Base-by-base conservation (phyloP, 2,797 vertebrate genomes). In the Myotis myotis region DNA sequence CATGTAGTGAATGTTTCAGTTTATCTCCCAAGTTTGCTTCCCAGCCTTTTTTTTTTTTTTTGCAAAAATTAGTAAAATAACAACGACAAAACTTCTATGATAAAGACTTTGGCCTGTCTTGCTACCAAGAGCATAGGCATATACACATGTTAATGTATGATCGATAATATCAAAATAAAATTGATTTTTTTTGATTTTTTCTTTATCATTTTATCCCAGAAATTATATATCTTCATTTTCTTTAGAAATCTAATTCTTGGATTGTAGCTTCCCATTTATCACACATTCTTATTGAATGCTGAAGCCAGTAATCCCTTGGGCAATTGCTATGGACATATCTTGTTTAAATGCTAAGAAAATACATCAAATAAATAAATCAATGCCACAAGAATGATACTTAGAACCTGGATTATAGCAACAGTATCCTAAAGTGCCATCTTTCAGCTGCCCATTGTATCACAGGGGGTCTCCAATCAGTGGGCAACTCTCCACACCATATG, bases 281-380 rank as follows among this genome's bases (percentile, higher is more conserved):
- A 36, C 20, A 8, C 30, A 44, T 66, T 72, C 23, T 28, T 55
- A 72, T 19, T 88, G 41, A 81, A 25, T 64, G 5, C n/a, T 82
- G 38, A 75, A 84, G 60, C 28, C 78, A 44, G 13, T 55, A 68
- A 88, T 57, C 28, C 53, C 9, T 55, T 30, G 12, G 20, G 25
- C 20, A 91, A 91, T 12, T 89, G 30, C 23, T 66, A 62, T 81
- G 41, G 13, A 62, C 22, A 49, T 20, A 78, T 55, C 25, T 81
- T 60, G 30, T 86, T 93, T 78, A 49, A 92, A 85, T 70, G 41
- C 16, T 53, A 93, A 90, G 55, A 49, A 84, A 87, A 95, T 57
- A 79, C 83, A 64, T 87, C 36, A 62, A 84, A 3, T 72, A 53
- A 95, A 87, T 47, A 75, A 62, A 78, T 30, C 81, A 87, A 82